phyloP scores from a whole-genome alignment of 2,888 invertebrate species.

The Pandemis cinnamomeana region DNA sequence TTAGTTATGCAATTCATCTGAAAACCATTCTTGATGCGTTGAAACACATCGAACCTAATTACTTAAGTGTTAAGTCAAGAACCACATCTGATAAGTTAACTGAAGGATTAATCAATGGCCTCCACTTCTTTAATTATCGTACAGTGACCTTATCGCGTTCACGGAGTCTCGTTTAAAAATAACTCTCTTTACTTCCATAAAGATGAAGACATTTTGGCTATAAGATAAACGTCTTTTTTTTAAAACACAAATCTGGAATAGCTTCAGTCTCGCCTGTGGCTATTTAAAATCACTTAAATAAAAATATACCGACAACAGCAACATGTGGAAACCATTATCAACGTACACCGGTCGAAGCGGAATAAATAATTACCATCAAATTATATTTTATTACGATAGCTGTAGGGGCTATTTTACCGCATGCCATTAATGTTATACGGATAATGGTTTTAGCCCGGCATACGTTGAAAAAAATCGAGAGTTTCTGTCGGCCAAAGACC shows the following conservation, averaged over 20 bases:
- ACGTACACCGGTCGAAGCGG: constrained; percentile 31
- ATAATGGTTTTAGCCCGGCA: constrained; percentile 7
- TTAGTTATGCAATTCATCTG: background rate
- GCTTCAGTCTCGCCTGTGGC: constrained; percentile 40
- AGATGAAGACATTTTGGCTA: constrained; percentile 18
- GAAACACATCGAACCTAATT: constrained; percentile 6
- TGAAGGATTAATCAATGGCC: constrained; percentile 37
- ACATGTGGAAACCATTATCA: constrained; percentile 48
- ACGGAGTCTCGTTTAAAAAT: constrained; percentile 25
- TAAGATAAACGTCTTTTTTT: constrained; percentile 7
- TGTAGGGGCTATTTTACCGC: constrained; percentile 37
- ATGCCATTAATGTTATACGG: constrained; percentile 12
- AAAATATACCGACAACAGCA: constrained; percentile 40
- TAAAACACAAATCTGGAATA: constrained; percentile 41
- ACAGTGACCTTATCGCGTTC: constrained; percentile 29
- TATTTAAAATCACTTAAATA: constrained; percentile 42
- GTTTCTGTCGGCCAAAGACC: constrained; percentile 49
- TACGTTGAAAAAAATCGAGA: constrained; percentile 50
- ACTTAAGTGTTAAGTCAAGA: constrained; percentile 12
- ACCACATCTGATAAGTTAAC: constrained; percentile 16
- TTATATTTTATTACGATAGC: constrained; percentile 35
- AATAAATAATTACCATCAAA: constrained; percentile 39
- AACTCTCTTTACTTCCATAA: constrained; percentile 11
- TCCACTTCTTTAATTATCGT: constrained; percentile 41
- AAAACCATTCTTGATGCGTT: background rate